These are phyloP conservation scores for Drosophila rufa DNA, from an alignment of 1,140 invertebrate genomes.

Conservation along the genomic window DNA sequence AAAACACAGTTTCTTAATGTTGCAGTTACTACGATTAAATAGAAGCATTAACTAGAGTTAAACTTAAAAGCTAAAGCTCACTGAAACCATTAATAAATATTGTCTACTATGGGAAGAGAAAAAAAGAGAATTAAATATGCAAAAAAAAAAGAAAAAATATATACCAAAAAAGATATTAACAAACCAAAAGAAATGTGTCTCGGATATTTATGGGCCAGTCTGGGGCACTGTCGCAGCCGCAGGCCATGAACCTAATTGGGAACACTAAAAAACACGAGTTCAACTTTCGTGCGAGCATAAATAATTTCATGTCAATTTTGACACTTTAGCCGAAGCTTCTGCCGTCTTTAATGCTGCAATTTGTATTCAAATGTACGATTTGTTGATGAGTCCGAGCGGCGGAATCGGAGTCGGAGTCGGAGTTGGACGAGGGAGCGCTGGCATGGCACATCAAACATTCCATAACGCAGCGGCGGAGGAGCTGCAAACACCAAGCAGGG, in stretches of 20 bases:
- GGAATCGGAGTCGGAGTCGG: background rate
- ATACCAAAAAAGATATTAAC: constrained; percentile 41
- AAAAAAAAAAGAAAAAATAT: constrained; percentile 59
- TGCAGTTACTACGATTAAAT: constrained; percentile 53
- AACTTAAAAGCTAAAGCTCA: constrained; percentile 43
- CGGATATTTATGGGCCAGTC: constrained; percentile 19
- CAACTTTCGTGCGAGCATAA: constrained; percentile 66
- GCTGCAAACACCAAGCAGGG: constrained; percentile 73
- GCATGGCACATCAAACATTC: constrained; percentile 75
- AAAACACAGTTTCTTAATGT: constrained; percentile 55
- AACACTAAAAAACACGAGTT: constrained; percentile 45
- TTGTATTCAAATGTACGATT: constrained; percentile 81
- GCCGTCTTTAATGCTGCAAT: constrained; percentile 72
- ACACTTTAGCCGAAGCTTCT: constrained; percentile 75
- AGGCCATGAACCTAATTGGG: constrained; percentile 44
- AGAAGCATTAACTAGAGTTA: constrained; percentile 47
- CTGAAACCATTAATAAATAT: constrained; percentile 46
- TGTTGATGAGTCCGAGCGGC: constrained; percentile 63
- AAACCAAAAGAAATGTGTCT: constrained; percentile 16
- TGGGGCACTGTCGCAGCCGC: constrained; percentile 19
- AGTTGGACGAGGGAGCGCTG: constrained; percentile 20
- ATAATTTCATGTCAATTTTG: constrained; percentile 79
- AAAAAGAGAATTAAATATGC: constrained; percentile 53
- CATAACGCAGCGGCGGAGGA: constrained; percentile 58
- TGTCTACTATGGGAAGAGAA: constrained; percentile 50